These are phyloP conservation scores for Antechinus stuartii DNA, from an alignment of 2,113 vertebrate species.

Conservation along the genomic window DNA sequence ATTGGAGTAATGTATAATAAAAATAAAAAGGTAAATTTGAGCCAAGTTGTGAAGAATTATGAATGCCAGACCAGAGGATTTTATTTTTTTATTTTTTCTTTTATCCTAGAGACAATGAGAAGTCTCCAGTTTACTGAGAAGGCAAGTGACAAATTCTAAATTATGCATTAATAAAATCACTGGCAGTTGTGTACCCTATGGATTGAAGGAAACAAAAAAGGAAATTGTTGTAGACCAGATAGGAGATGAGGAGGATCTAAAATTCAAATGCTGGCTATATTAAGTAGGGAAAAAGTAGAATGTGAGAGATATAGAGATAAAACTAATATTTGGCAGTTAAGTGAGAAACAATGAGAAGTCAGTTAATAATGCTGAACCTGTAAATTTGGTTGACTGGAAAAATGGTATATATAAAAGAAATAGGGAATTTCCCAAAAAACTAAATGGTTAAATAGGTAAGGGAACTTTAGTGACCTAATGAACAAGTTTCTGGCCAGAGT, in stretches of 20 bases:
- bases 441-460: neutral
- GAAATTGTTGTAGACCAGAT: neutral
- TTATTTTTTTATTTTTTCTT: too few species aligned
- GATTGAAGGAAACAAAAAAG: neutral
- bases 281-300: neutral
- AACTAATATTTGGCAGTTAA: neutral
- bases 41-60: too few species aligned
- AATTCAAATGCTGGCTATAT: neutral
- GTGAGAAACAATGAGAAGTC: neutral
- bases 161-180: too few species aligned
- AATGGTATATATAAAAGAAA: neutral
- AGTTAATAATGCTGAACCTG: neutral
- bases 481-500: neutral
- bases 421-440: neutral
- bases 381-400: neutral
- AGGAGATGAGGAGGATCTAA: neutral
- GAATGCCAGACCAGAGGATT: too few species aligned
- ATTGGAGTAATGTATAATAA: neutral
- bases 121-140: neutral
- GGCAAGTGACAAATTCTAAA: neutral
- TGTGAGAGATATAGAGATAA: neutral
- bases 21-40: neutral
- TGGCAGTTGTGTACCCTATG: neutral
- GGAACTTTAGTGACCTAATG: neutral
- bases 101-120: neutral